A percentile compares a stretch with the other conserved stretches of the same genome.
Conservation (phyloP, 2,113 vertebrate genomes). For the Rana temporaria region DNA sequence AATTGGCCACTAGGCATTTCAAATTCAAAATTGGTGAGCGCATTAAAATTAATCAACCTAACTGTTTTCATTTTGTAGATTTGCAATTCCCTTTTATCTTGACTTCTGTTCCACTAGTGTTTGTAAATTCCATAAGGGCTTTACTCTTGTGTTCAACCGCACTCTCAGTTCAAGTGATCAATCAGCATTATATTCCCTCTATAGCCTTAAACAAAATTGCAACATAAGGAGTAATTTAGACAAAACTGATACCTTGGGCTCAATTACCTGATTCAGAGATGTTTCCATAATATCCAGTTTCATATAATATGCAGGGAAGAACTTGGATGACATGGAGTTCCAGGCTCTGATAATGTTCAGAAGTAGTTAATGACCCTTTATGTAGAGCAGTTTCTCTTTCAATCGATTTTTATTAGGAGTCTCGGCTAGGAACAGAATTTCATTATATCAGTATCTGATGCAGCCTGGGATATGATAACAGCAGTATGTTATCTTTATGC, state of each 20-base stretch:
- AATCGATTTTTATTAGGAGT: too few species aligned
- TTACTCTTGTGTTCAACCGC: not conserved
- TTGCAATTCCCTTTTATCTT: too few species aligned
- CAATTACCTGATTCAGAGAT: slow-evolving; percentile 11
- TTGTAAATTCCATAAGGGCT: too few species aligned
- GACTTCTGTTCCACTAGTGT: too few species aligned
- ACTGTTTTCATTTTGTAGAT: too few species aligned
- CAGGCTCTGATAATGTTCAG: not conserved
- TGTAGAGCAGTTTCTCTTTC: not conserved
- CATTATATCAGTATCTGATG: too few species aligned
- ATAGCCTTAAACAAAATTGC: slow-evolving; percentile 10
- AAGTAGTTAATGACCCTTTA: slow-evolving; percentile 7
- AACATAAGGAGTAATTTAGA: not conserved
- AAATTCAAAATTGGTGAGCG: too few species aligned
- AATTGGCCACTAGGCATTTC: too few species aligned
- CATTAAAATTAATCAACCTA: too few species aligned
- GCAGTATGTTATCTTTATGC: too few species aligned
- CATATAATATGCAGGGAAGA: slow-evolving; percentile 1
- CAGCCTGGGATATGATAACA: too few species aligned
- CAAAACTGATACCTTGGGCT: slow-evolving; percentile 1
- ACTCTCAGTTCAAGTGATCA: slow-evolving; percentile 22
- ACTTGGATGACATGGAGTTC: not conserved
- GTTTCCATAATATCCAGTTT: slow-evolving; percentile 28
- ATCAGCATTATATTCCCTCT: slow-evolving; percentile 2
- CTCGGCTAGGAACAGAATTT: too few species aligned